Base-by-base conservation (phyloP, 2,888 invertebrate species). In the Philereme vetulata region DNA sequence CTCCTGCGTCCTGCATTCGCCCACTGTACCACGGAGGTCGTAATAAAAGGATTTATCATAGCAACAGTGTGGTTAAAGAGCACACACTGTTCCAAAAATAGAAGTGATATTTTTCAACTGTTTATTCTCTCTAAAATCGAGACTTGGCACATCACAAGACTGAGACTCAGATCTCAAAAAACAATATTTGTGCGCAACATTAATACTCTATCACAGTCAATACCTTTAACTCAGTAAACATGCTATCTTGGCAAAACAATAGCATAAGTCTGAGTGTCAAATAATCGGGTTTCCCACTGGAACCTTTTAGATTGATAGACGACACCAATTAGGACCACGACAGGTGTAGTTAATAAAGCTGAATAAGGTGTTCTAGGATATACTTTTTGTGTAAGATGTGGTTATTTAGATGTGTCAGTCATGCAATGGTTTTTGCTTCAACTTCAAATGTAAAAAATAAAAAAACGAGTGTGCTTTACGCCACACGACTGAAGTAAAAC, bases 191-290 rank as follows among this genome's bases (percentile, higher is more conserved):
- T 21, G 1, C 1, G 0, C 9, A 6, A 36, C 11, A 10, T 11
- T 10, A 9, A 35, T 9, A 48, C 47, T 56, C 35, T 11, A 34
- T 53, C 44, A 51, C 36, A 44, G 4, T 44, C 35, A 51, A 38
- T 50, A 34, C 40, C 43, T 60, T 62, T 53, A 51, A 47, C 32
- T 56, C 55, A 51, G 51, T n/a, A 59, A 60, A 67, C 61, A 21
- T 66, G 59, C 62, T 64, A 47, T 63, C 51, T 64, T 62, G 51
- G 65, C 59, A 61, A 68, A 68, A 67, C 64, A 60, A 55, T 48
- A 48, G 44, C 56, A 49, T 57, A 53, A 49, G 51, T 56, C 52
- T 7, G 49, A 51, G 49, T 62, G 47, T 59, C 57, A 56, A 63
- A 56, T 62, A 56, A 44, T 53, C 51, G 62, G 65, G 56, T 67